A percentile compares a stretch with the other conserved stretches of the same genome.
These are phyloP conservation scores for Eolophus roseicapilla DNA, from an alignment of 2,113 vertebrate species.

Conservation along the genomic window DNA sequence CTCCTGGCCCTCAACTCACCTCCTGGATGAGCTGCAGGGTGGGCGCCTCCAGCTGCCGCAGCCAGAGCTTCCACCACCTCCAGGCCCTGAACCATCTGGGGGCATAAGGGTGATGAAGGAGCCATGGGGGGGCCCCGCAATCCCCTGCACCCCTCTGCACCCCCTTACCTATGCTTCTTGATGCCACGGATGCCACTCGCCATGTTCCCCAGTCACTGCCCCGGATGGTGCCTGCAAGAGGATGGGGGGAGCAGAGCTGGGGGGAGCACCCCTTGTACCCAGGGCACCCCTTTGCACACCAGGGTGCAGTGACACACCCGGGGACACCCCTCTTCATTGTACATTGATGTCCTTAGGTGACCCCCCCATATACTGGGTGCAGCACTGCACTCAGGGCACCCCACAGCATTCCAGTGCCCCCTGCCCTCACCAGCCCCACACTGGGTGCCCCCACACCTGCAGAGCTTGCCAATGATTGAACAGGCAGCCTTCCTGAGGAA, in stretches of 20 bases:
- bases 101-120: neutral
- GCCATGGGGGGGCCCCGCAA: neutral
- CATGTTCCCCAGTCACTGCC: constrained; percentile 81
- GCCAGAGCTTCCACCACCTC: constrained; percentile 79
- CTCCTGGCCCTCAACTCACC: constrained; percentile 7
- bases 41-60: constrained; percentile 76
- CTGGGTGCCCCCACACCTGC: constrained; percentile 68
- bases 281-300: neutral
- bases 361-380: neutral
- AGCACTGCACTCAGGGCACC: neutral
- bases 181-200: constrained; percentile 82
- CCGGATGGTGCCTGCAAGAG: constrained; percentile 74
- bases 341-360: neutral
- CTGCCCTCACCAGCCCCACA: neutral
- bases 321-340: neutral
- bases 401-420: neutral
- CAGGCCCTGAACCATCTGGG: constrained; percentile 77
- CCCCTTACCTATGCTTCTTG: constrained; percentile 77
- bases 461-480: constrained; percentile 80
- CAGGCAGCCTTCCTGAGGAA: constrained; percentile 77
- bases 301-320: neutral
- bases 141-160: neutral
- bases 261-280: no score
- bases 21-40: constrained; percentile 76
- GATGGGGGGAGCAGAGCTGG: no score